Evolutionary conservation across 2,113 vertebrate species (phyloP), one percentile per base, ranked within the genome.

Genomic region (Trematomus loennbergii): DNA sequence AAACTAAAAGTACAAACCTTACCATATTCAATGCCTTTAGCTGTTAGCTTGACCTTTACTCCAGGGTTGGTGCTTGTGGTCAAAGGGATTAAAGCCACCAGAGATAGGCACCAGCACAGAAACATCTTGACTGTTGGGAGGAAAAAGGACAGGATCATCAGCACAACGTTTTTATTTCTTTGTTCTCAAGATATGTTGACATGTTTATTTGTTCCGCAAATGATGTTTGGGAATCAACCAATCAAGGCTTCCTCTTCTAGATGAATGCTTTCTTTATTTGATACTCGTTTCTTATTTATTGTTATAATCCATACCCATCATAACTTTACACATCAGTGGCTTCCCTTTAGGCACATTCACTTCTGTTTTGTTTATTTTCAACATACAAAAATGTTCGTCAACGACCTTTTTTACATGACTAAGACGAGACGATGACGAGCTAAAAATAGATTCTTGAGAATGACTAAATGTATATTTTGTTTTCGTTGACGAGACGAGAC

Each of bases 11-110:
- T 5, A 7, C 18, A 49, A 18, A 45, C n/a, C 46, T 58, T 83
- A 96, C 95, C 93, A 78, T 95, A 95, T 48, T 95, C 94, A 43
- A 95, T 78, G 36, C 92, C 94, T 58, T 94, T 94, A 55, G 89
- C 40, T 22, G 94, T 95, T 9, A 95, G 72, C 73, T 74, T 90
- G 78, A 94, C 89, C 73, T 91, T 87, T 8, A 95, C 92, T 2
- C 95, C 95, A 17, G 95, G 88, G 16, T 93, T 87, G 18, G 3
- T 62, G 64, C 87, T 60, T 4, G 66, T 74, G n/a, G 88, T 68
- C 43, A 76, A 0, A 0, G 88, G 79, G 22, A 82, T 40, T 2
- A 94, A 59, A 58, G 72, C 82, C 78, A 91, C 36, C 58, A 95
- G 75, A 48, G 17, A 10, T 72, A 94, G 17, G 75, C 85, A 81